Base-by-base conservation (phyloP, 1,140 invertebrate genomes). In the Neodiprion fabricii region DNA sequence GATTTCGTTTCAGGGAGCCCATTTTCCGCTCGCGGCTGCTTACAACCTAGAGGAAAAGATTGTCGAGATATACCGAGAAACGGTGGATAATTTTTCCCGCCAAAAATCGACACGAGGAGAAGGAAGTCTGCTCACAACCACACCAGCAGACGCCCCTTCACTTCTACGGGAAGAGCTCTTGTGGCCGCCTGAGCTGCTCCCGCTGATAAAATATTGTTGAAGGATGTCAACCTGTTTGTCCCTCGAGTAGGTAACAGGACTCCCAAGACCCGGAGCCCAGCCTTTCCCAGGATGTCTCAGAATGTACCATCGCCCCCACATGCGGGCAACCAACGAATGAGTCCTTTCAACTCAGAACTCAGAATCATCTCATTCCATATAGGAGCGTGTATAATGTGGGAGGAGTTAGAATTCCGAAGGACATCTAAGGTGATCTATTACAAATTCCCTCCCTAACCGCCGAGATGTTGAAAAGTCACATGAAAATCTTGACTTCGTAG, bases 201-300 rank as follows among this genome's bases (percentile, higher is more conserved):
- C 70, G 21, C 73, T 72, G 74, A 75, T 14, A 79, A 80, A 79
- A 81, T 79, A 77, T 76, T 78, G 75, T 77, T 78, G 76, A 75
- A 75, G 74, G 75, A 80, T 75, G 75, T 81, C 78, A 81, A 81
- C 78, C 78, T 81, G 78, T 80, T 81, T 80, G 72, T 72, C 76
- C 70, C 61, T 53, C 11, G 40, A 21, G 17, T 72, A 17, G 70
- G 73, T 80, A 77, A 78, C 76, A 78, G 72, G 76, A 77, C 69
- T 73, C 74, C 71, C 21, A 61, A 61, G n/a, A 61, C n/a, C 53
- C 53, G 67, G 61, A 7, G 48, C 48, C 47, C 66, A 78, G 76
- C 75, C 61, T 81, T 80, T 80, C 75, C 71, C 80, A 77, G 75
- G 77, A 73, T 68, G 23, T 53, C 66, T 28, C 67, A 66, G 23